Conservation (phyloP, 2,888 invertebrate species). For the Pyrrhia umbra region DNA sequence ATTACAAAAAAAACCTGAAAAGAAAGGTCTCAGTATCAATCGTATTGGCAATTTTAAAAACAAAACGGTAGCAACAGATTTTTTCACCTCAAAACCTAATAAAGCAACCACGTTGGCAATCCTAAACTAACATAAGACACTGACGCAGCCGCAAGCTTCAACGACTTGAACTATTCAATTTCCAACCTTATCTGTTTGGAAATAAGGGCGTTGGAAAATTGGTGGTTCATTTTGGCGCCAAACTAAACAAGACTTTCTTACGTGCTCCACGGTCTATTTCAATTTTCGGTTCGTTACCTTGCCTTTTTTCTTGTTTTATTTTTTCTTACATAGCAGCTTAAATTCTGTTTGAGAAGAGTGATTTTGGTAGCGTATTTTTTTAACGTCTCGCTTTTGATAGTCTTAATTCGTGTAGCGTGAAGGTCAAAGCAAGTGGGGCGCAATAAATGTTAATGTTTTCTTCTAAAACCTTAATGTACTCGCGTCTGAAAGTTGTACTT, state of each 20-base stretch:
- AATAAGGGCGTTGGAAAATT: constrained; percentile 53
- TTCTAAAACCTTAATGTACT: constrained; percentile 31
- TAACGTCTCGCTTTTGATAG: constrained; percentile 3
- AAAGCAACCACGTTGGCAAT: constrained; percentile 67
- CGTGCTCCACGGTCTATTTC: constrained; percentile 71
- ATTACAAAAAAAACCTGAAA: background rate
- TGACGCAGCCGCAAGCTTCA: constrained; percentile 50
- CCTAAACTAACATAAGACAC: constrained; percentile 72
- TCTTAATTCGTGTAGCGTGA: constrained; percentile 1
- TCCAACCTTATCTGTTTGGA: constrained; percentile 52
- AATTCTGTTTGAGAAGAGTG: constrained; percentile 50
- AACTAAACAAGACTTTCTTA: constrained; percentile 70
- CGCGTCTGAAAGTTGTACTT: constrained; percentile 22
- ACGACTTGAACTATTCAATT: constrained; percentile 32
- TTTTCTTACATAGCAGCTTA: constrained; percentile 55
- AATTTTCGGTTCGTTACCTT: constrained; percentile 77
- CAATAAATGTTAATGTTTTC: constrained; percentile 37
- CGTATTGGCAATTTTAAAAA: constrained; percentile 10
- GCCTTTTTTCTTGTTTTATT: constrained; percentile 63
- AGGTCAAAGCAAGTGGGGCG: constrained; percentile 6
- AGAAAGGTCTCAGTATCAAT: constrained; percentile 8
- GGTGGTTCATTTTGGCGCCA: constrained; percentile 51
- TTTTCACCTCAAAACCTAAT: constrained; percentile 67
- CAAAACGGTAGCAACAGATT: constrained; percentile 55
- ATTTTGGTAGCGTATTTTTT: constrained; percentile 42